A percentile compares a stretch with the other conserved stretches of the same genome.
Evolutionary conservation across 2,113 vertebrate species (phyloP).

Genomic region (Myocastor coypus): DNA sequence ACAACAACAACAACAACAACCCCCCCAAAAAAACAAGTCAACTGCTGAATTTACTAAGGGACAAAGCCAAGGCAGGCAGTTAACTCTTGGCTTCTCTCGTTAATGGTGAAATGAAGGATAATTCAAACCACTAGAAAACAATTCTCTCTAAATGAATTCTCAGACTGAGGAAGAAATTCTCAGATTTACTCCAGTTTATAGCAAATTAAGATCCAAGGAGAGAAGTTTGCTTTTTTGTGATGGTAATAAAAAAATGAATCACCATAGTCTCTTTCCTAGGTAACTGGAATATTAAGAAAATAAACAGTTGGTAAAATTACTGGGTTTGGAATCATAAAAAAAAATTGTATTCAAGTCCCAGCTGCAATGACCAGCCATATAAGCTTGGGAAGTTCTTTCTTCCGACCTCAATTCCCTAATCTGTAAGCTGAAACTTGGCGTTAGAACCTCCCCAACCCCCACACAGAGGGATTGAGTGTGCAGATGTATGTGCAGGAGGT

Average conservation of each 20-base stretch:
- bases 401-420: neutral
- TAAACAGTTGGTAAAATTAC: neutral
- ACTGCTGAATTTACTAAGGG: neutral
- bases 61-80: neutral
- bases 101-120: neutral
- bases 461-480: neutral
- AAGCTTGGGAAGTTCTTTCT: neutral
- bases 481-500: neutral
- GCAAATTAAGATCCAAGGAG: conserved; percentile 19
- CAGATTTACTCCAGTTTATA: neutral
- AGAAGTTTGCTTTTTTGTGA: neutral
- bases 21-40: neutral
- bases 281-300: neutral
- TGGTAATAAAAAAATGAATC: conserved; percentile 33
- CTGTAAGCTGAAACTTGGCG: neutral
- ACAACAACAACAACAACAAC: no score
- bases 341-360: neutral
- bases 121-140: neutral
- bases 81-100: neutral
- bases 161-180: neutral
- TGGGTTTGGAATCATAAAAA: neutral
- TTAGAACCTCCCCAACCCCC: neutral
- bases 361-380: neutral
- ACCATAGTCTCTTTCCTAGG: neutral
- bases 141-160: neutral